Percentiles rank a stretch among this genome's conserved stretches.
Evolutionary conservation across 1,140 invertebrate genomes (phyloP).

Genomic region (Panagrolaimus sp.): DNA sequence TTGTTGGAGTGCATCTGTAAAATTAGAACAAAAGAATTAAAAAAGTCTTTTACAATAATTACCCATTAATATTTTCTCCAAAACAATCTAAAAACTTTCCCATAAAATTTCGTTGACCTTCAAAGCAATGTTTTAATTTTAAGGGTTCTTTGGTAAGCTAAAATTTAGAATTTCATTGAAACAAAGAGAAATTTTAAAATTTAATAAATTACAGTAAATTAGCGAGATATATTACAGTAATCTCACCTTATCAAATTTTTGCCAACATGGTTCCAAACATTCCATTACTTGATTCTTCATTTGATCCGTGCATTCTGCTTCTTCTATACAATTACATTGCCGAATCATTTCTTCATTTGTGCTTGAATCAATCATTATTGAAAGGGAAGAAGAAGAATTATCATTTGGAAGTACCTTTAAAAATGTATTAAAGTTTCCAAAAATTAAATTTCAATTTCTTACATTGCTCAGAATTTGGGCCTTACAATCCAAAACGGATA

Average conservation of each 20-base stretch:
- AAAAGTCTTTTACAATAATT: not conserved
- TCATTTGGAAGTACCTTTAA: too few species aligned
- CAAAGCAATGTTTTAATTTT: conserved; percentile 1
- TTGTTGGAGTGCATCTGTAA: conserved; percentile 6
- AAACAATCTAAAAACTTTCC: conserved; percentile 9
- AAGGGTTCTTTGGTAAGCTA: not conserved
- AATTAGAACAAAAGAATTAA: not conserved
- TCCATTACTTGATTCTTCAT: conserved; percentile 20
- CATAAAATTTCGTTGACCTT: conserved; percentile 2
- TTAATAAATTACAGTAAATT: too few species aligned
- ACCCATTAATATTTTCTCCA: conserved; percentile 3
- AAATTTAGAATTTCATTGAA: not conserved
- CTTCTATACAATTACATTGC: conserved; percentile 25
- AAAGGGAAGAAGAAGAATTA: too few species aligned
- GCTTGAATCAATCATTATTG: too few species aligned
- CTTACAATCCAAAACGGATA: too few species aligned
- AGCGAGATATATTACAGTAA: not conserved
- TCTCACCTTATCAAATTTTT: conserved; percentile 1
- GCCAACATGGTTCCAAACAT: conserved; percentile 23
- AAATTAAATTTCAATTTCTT: too few species aligned
- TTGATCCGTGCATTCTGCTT: conserved; percentile 23
- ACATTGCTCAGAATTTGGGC: too few species aligned
- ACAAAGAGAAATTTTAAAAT: too few species aligned
- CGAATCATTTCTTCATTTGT: conserved; percentile 7
- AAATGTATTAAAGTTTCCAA: too few species aligned